phyloP scores from a whole-genome alignment of 2,888 invertebrate genomes.

The Alsophila aescularia region DNA sequence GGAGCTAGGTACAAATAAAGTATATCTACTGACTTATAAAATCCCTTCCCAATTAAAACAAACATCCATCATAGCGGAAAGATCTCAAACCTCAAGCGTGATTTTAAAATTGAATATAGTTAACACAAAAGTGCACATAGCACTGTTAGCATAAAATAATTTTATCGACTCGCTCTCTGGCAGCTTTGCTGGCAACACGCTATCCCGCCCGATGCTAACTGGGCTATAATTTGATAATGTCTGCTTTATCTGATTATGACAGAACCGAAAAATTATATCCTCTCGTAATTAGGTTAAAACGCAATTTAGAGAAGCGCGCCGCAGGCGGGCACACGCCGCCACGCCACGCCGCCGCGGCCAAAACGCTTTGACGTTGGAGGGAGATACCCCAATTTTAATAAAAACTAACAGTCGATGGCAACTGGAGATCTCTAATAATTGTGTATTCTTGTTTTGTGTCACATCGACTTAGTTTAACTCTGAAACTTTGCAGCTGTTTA shows the following conservation, averaged over 20 bases:
- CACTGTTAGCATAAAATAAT: conserved; percentile 49
- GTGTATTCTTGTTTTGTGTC: not conserved
- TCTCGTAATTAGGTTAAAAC: conserved; percentile 82
- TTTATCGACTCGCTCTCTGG: conserved; percentile 43
- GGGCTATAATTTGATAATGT: conserved; percentile 78
- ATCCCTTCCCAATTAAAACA: too few relatives aligned
- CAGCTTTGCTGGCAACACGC: conserved; percentile 24
- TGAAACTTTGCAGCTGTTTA: too few relatives aligned
- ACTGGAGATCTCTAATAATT: conserved; percentile 18
- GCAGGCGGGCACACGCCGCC: too few relatives aligned
- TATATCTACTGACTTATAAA: too few relatives aligned
- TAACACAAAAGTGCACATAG: conserved; percentile 14
- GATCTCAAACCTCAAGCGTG: not conserved
- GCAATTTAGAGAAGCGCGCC: conserved; percentile 80
- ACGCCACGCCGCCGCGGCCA: conserved; percentile 60
- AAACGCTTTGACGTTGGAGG: conserved; percentile 47
- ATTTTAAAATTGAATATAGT: conserved; percentile 30
- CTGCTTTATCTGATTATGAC: conserved; percentile 77
- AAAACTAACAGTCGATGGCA: conserved; percentile 22
- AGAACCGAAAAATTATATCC: conserved; percentile 83
- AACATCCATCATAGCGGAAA: too few relatives aligned
- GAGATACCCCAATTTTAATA: conserved; percentile 28
- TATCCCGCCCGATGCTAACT: conserved; percentile 70
- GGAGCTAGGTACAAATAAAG: too few relatives aligned
- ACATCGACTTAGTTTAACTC: too few relatives aligned